A percentile compares a stretch with the other conserved stretches of the same genome.
phyloP scores from a whole-genome alignment of 2,113 vertebrate genomes.

The Oreocharis arfaki region DNA sequence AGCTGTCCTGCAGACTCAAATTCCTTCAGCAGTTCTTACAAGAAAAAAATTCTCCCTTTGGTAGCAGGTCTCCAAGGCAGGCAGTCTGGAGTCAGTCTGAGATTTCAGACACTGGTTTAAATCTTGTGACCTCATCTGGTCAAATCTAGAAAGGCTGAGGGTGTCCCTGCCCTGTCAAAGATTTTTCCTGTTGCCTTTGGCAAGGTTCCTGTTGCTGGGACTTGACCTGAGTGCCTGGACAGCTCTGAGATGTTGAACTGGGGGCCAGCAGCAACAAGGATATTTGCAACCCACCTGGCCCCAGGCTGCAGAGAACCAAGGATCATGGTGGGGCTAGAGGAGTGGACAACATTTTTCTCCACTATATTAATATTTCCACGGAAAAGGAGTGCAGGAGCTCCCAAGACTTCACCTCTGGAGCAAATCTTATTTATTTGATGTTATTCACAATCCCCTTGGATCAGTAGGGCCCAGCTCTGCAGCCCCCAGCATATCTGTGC shows the following conservation, averaged over 20 bases:
- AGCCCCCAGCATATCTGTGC: not conserved
- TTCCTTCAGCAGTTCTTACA: rapidly evolving
- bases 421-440: not conserved
- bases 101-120: not conserved
- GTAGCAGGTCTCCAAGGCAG: not conserved
- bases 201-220: not conserved
- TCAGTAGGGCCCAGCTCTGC: not conserved
- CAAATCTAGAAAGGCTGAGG: not conserved
- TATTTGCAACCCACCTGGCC: not conserved
- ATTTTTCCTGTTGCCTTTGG: not conserved
- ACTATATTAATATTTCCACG: not conserved
- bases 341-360: not conserved
- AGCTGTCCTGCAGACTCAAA: not conserved
- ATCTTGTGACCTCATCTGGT: not conserved
- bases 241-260: not conserved
- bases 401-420: not conserved
- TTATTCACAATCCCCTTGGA: not conserved
- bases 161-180: not conserved
- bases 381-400: not conserved
- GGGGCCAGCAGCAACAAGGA: not conserved
- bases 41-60: not conserved
- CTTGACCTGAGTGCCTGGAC: not conserved
- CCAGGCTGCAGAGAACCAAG: not conserved
- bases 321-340: not conserved
- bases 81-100: not conserved